These are phyloP conservation scores for Sylvia atricapilla DNA, from an alignment of 2,113 vertebrate genomes.

Conservation along the genomic window DNA sequence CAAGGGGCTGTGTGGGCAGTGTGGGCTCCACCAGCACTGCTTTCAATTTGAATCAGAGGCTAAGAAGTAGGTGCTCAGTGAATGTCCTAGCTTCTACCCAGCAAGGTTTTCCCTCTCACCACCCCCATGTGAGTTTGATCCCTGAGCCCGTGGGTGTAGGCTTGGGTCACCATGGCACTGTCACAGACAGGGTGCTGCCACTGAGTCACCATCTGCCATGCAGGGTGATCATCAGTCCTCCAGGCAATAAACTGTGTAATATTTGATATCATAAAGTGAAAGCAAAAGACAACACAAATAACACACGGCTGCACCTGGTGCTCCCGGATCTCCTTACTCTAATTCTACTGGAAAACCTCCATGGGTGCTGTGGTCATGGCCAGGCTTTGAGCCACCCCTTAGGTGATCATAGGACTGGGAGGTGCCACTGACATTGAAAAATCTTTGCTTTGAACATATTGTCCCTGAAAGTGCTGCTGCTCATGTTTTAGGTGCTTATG, in stretches of 20 bases:
- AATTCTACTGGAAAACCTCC: background rate
- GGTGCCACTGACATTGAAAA: background rate
- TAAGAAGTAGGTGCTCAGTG: background rate
- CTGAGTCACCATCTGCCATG: rapidly evolving
- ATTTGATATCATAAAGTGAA: background rate
- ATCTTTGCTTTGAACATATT: background rate
- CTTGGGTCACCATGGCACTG: rapidly evolving
- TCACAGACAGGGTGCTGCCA: background rate
- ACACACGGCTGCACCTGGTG: background rate
- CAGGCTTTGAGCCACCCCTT: background rate
- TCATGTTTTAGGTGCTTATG: background rate
- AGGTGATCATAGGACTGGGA: background rate
- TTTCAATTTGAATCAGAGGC: background rate
- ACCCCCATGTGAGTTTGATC: rapidly evolving
- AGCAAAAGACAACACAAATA: background rate
- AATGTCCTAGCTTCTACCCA: background rate
- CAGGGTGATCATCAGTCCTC: background rate
- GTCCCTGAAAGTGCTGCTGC: background rate
- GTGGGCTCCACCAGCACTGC: rapidly evolving
- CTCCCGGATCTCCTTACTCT: background rate
- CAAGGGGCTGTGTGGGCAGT: rapidly evolving
- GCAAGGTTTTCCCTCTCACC: background rate
- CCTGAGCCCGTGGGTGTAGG: rapidly evolving
- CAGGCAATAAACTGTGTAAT: background rate
- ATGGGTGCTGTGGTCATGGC: background rate